These are phyloP conservation scores for Conchocele bisecta DNA, from an alignment of 2,888 invertebrate species.

Conservation along the genomic window DNA sequence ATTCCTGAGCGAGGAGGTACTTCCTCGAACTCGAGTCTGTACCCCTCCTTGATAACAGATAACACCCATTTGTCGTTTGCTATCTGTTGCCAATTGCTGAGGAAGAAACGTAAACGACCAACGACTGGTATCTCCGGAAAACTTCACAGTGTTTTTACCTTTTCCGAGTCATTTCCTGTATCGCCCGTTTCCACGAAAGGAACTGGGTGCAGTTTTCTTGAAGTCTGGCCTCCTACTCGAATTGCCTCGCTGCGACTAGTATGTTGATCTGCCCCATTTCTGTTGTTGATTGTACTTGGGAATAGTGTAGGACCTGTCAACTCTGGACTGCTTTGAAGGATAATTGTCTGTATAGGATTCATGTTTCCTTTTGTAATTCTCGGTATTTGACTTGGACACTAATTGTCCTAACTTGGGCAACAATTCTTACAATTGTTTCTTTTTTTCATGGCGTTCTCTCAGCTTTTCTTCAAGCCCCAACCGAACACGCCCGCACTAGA, in stretches of 20 bases:
- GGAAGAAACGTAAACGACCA: slow-evolving; percentile 12
- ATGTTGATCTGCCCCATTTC: too few species aligned
- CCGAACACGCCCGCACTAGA: slow-evolving; percentile 34
- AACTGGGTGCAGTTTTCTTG: too few species aligned
- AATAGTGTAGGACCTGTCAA: neutral
- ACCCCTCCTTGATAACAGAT: slow-evolving; percentile 4
- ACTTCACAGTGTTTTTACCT: too few species aligned
- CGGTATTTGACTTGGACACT: too few species aligned
- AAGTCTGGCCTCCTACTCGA: too few species aligned
- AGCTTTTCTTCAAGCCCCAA: slow-evolving; percentile 17
- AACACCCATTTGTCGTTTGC: slow-evolving; percentile 28
- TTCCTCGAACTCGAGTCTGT: slow-evolving; percentile 5
- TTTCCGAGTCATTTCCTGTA: too few species aligned
- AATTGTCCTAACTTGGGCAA: slow-evolving; percentile 15
- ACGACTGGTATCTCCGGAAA: slow-evolving; percentile 50
- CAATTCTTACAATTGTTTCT: slow-evolving; percentile 36
- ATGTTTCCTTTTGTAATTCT: neutral
- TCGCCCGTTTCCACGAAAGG: too few species aligned
- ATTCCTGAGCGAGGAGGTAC: slow-evolving; percentile 30
- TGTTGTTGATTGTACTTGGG: neutral
- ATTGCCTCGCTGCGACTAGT: too few species aligned
- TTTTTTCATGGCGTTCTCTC: slow-evolving; percentile 34
- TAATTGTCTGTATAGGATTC: neutral
- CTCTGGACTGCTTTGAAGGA: neutral
- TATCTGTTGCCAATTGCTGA: slow-evolving; percentile 11